These are phyloP conservation scores for Lepus oiostolus DNA, from an alignment of 2,797 vertebrate species.

Conservation along the genomic window DNA sequence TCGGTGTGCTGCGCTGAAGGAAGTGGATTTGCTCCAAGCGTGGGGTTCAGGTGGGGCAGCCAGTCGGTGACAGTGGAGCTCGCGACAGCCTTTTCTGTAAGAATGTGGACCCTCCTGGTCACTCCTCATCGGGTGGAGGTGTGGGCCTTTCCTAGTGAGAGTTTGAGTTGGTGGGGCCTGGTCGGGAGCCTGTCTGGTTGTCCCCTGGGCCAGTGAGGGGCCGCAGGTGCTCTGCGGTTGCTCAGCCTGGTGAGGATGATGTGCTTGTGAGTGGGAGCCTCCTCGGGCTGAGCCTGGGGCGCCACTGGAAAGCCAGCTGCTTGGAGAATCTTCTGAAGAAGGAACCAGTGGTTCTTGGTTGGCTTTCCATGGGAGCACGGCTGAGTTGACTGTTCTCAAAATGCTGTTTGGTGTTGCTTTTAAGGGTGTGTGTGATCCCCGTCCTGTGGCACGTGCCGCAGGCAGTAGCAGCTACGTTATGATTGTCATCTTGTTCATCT, in stretches of 20 bases:
- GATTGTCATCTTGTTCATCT: neutral
- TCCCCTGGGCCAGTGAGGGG: neutral
- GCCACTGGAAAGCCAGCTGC: neutral
- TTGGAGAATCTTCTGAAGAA: slow-evolving; percentile 29
- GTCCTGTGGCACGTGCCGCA: neutral
- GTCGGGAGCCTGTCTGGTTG: neutral
- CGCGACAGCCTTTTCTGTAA: neutral
- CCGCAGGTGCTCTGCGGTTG: neutral
- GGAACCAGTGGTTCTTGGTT: neutral
- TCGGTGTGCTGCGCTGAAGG: neutral
- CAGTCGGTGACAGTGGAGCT: neutral
- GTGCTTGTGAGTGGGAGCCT: neutral
- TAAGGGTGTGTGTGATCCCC: neutral
- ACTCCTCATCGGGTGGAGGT: neutral
- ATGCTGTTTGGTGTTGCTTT: neutral
- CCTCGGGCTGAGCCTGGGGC: neutral
- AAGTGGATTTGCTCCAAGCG: neutral
- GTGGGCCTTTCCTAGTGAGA: neutral
- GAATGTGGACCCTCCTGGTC: neutral
- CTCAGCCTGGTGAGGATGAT: neutral
- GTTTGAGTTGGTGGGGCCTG: neutral
- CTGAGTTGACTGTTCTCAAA: neutral
- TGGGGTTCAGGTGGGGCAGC: neutral
- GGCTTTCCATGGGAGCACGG: neutral
- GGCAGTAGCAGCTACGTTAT: neutral